Evolutionary conservation across 2,797 vertebrate species (phyloP), one percentile per base, ranked within the genome.

Genomic region (Platalea minor): DNA sequence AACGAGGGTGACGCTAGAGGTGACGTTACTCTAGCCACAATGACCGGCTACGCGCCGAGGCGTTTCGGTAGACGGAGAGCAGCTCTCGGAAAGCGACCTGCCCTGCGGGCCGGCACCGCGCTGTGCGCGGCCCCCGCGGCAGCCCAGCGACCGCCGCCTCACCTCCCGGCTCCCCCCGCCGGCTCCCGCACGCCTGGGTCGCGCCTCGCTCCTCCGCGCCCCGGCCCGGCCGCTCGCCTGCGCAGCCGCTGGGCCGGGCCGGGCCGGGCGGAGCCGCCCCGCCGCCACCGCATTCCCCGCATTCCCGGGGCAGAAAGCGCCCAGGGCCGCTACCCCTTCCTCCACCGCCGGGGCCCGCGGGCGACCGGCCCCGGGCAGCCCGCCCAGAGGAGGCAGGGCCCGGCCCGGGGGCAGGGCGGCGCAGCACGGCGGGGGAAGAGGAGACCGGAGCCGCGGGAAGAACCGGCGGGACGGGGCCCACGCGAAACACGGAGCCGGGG

Each of bases 41-140:
- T 3, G 10, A 13, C 3, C 48, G 20, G 43, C 43, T 3, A 2
- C 0, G 23, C 74, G 6, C 51, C 50, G 1, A 21, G 35, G 23
- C 4, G 35, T 10, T 51, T 24, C 24, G 1, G 28, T 3, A 9
- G 4, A 59, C 39, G 37, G 37, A 37, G 37, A 37, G 37, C 37
- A 37, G 37, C 37, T 37, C 8, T 37, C 37, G 37, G 37, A 37
- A 37, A 17, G 50, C 29, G 8, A 14, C 33, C 35, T 18, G 11
- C 59, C 13, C 39, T 0, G 9, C 26, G 31, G 72, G 45, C 20
- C 20, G 7, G 11, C 64, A 5, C 51, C n/a, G 21, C 2, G 45
- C 31, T 13, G 18, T 39, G 26, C 50, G 41, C 24, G 13, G 13
- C 21, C 2, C 39, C 61, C 18, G 6, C 26, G 24, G 41, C 41